These are phyloP conservation scores for Crossaster papposus DNA, from an alignment of 53 echinoderm and acorn worm genomes.

Conservation along the genomic window DNA sequence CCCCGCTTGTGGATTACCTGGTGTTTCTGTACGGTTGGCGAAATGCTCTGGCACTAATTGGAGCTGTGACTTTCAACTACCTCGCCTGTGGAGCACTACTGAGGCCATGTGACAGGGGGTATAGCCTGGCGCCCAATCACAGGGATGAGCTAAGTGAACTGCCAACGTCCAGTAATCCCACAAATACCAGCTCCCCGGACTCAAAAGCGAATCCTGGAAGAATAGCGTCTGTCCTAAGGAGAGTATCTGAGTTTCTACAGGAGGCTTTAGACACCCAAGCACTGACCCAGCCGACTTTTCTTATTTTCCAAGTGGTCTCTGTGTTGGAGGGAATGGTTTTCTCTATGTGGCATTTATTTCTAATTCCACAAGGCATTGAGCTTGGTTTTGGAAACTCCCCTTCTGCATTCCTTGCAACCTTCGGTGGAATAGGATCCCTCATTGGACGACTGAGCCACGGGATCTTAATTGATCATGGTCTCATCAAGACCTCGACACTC, in stretches of 20 bases:
- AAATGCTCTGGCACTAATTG: neutral
- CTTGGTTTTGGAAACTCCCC: neutral
- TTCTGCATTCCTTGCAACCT: conserved; percentile 23
- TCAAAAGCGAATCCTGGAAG: neutral
- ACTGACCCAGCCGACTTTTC: conserved; percentile 2
- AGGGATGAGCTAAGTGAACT: neutral
- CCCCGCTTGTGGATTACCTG: neutral
- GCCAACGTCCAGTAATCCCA: neutral
- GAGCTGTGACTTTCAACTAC: neutral
- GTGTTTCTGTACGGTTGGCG: neutral
- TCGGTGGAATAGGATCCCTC: conserved; percentile 13
- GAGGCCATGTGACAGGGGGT: neutral
- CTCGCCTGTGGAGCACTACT: neutral
- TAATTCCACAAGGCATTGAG: conserved; percentile 36
- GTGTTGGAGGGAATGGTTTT: neutral
- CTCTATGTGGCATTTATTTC: conserved; percentile 41
- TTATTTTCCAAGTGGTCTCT: neutral
- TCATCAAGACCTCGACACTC: neutral
- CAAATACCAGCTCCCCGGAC: neutral
- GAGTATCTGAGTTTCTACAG: neutral
- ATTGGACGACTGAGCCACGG: conserved; percentile 35
- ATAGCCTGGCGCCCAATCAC: neutral
- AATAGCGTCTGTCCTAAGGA: neutral
- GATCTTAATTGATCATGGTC: neutral
- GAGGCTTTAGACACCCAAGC: neutral